These are phyloP conservation scores for Colinus virginianus DNA, from an alignment of 2,113 vertebrate genomes.

Conservation along the genomic window DNA sequence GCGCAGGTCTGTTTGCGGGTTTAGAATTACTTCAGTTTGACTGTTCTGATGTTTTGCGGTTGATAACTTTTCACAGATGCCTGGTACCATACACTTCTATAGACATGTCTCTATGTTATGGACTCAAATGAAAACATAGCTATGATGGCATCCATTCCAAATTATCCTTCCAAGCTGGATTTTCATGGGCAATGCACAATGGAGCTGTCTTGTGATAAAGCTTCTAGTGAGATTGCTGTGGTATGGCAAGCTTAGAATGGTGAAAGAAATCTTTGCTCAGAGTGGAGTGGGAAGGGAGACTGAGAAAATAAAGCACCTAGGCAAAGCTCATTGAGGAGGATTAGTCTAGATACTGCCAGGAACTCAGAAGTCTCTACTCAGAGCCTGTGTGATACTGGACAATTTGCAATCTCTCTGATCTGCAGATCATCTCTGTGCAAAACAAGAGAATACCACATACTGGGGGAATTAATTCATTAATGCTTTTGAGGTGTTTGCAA, in stretches of 20 bases:
- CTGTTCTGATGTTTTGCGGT: background rate
- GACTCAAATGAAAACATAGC: background rate
- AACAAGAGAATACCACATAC: background rate
- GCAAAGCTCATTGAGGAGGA: background rate
- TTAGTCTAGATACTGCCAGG: background rate
- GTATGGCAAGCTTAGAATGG: rapidly evolving
- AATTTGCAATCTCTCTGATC: background rate
- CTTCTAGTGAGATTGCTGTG: background rate
- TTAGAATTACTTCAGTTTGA: background rate
- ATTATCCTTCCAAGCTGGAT: background rate
- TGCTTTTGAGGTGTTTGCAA: constrained; percentile 3
- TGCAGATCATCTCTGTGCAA: background rate
- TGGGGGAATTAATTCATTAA: background rate
- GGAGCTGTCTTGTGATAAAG: background rate
- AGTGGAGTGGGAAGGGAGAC: background rate
- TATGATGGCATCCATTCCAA: background rate
- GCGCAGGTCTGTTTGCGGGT: background rate
- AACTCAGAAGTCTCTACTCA: background rate
- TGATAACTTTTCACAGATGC: background rate
- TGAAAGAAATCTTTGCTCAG: background rate
- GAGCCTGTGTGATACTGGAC: background rate
- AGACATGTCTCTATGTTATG: background rate
- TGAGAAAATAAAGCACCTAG: background rate
- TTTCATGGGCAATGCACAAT: background rate
- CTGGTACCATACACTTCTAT: background rate